phyloP scores from a whole-genome alignment of 2,113 vertebrate species.

The Cygnus buccinator region DNA sequence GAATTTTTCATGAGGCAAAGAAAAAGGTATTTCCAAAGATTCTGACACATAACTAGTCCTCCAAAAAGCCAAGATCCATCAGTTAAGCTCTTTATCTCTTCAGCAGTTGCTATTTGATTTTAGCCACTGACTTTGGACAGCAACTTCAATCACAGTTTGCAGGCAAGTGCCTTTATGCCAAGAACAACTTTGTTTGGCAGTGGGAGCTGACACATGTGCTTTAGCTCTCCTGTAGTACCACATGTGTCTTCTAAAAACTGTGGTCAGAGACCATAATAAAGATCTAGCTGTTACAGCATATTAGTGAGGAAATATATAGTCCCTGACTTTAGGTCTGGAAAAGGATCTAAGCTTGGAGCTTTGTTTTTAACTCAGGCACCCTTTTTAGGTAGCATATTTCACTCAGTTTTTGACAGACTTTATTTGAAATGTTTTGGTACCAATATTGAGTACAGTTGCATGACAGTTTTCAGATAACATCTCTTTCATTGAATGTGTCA shows the following conservation, averaged over 20 bases:
- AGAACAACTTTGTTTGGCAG: constrained; percentile 63
- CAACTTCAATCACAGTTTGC: constrained; percentile 44
- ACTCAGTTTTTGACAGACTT: not conserved
- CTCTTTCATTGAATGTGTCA: not conserved
- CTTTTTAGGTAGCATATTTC: not conserved
- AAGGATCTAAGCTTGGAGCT: not conserved
- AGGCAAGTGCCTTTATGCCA: constrained; percentile 51
- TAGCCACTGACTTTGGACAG: constrained; percentile 24
- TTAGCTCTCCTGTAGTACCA: constrained; percentile 12
- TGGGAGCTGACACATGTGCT: not conserved
- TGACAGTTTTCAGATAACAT: not conserved
- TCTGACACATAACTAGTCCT: not conserved
- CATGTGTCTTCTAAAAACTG: constrained; percentile 52
- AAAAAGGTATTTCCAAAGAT: constrained; percentile 20
- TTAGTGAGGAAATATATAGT: constrained; percentile 3
- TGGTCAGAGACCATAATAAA: constrained; percentile 30
- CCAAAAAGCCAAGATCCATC: not conserved
- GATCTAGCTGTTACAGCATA: not conserved
- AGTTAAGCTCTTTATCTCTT: not conserved
- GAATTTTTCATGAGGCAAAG: not conserved
- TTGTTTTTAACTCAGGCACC: not conserved
- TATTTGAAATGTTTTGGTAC: not conserved
- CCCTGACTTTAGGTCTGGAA: constrained; percentile 22
- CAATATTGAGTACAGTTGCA: not conserved
- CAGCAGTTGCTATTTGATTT: constrained; percentile 42